Conservation (phyloP, 2,888 invertebrate genomes). For the Morinoia aosen region DNA sequence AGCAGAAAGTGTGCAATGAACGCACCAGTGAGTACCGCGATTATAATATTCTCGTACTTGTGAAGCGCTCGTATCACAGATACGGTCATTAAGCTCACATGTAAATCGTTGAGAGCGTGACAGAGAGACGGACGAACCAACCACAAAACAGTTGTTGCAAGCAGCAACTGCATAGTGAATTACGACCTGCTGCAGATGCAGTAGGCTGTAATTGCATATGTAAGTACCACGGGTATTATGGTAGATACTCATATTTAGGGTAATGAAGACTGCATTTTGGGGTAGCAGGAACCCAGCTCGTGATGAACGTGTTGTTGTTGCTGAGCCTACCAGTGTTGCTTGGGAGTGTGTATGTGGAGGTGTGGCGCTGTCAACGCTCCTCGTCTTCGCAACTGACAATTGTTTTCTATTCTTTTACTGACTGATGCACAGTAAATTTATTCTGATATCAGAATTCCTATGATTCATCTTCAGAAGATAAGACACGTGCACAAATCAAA, state of each 20-base stretch:
- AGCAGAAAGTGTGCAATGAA: too few species aligned
- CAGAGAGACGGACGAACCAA: too few species aligned
- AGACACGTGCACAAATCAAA: not conserved
- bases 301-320: not conserved
- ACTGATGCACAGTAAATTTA: not conserved
- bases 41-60: too few species aligned
- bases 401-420: not conserved
- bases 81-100: too few species aligned
- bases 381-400: not conserved
- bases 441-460: not conserved
- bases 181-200: too few species aligned
- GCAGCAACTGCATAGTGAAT: too few species aligned
- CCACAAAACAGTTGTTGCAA: too few species aligned
- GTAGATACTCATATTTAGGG: not conserved
- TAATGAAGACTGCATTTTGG: slow-evolving; percentile 70
- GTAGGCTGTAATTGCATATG: too few species aligned
- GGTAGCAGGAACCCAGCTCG: not conserved
- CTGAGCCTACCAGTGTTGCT: slow-evolving; percentile 2
- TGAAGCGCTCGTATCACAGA: too few species aligned
- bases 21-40: too few species aligned
- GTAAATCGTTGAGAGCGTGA: too few species aligned
- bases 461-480: not conserved
- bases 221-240: too few species aligned
- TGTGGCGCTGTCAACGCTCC: not conserved
- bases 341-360: not conserved